Conservation (phyloP, 1,140 invertebrate genomes). For the Saccostrea glomerata region DNA sequence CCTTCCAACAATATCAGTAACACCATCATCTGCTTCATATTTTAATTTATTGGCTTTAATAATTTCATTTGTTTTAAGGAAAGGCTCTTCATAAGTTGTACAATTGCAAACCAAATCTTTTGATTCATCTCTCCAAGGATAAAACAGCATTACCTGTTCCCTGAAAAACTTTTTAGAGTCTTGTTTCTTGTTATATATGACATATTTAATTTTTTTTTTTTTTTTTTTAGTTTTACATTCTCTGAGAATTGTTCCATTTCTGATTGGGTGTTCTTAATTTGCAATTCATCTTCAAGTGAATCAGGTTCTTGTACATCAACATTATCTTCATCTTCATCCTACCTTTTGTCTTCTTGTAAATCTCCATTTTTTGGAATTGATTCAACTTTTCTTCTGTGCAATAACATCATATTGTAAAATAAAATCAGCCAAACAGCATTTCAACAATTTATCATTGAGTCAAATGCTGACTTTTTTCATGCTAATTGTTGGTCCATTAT, state of each 20-base stretch:
- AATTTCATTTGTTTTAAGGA: neutral
- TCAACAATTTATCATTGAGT: neutral
- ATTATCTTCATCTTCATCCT: slow-evolving; percentile 53
- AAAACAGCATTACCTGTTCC: slow-evolving; percentile 54
- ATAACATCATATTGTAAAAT: slow-evolving; percentile 51
- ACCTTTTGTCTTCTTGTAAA: neutral
- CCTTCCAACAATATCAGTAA: slow-evolving; percentile 20
- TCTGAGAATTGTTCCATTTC: slow-evolving; percentile 57
- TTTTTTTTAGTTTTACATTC: slow-evolving; percentile 36
- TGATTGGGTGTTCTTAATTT: slow-evolving; percentile 15
- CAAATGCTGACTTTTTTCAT: too few relatives aligned
- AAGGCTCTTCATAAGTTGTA: slow-evolving; percentile 38
- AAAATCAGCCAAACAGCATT: slow-evolving; percentile 56
- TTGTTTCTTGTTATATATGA: slow-evolving; percentile 45
- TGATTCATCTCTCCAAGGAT: slow-evolving; percentile 57
- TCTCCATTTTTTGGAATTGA: slow-evolving; percentile 13
- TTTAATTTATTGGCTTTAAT: neutral
- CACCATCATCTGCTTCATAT: slow-evolving; percentile 32
- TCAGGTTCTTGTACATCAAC: neutral
- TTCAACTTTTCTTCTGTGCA: neutral
- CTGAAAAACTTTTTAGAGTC: slow-evolving; percentile 56
- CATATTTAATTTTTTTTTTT: slow-evolving; percentile 40
- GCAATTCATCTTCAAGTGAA: neutral
- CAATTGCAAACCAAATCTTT: slow-evolving; percentile 39
- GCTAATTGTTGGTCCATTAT: too few relatives aligned